phyloP scores from a whole-genome alignment of 2,797 vertebrate genomes.

The Bradypus variegatus region DNA sequence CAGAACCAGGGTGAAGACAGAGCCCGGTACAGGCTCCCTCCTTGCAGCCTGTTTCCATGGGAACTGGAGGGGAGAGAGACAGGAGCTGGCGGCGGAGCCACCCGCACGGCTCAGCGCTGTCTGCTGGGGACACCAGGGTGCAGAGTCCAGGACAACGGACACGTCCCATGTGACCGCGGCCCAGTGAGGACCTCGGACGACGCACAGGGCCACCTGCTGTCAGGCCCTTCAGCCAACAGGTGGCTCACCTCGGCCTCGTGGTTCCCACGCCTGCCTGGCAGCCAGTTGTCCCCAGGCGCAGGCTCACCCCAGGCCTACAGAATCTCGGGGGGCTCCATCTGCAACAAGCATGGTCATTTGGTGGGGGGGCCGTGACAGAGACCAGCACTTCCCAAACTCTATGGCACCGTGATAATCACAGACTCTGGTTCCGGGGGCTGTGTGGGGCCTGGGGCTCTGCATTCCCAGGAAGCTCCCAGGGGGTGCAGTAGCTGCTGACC shows the following conservation, averaged over 20 bases:
- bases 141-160: neutral
- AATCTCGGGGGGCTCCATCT: neutral
- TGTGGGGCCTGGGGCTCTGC: neutral
- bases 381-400: neutral
- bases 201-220: neutral
- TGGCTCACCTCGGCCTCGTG: neutral
- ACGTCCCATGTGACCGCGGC: neutral
- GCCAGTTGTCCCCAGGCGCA: no score
- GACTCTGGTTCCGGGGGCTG: no score
- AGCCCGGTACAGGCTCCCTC: conserved; percentile 42
- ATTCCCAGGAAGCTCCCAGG: neutral
- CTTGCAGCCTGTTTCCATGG: conserved; percentile 62
- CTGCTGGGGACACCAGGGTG: neutral
- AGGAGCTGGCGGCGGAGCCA: conserved; percentile 40
- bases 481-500: neutral
- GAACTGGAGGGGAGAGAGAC: conserved; percentile 48
- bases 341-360: neutral
- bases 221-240: neutral
- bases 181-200: neutral
- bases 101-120: neutral
- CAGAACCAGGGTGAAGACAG: conserved; percentile 66
- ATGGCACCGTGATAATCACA: neutral
- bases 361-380: neutral
- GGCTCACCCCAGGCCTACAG: neutral
- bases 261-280: neutral